Base-by-base conservation (phyloP, 2,797 vertebrate genomes). In the Sebastes trivittatus region DNA sequence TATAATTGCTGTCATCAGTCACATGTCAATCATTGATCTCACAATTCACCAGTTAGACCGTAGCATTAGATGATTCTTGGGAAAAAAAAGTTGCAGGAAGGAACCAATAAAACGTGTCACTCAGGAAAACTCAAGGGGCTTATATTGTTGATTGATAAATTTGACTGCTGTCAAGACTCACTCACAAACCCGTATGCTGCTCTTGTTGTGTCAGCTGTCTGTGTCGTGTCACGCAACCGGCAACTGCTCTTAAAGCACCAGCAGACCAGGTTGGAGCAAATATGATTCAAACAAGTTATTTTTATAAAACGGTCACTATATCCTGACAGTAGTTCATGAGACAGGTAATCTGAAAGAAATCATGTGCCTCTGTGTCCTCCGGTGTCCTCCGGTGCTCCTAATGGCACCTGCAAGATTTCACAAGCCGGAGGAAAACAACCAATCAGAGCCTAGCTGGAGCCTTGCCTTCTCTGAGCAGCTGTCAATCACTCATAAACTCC, bases 111-210 rank as follows among this genome's bases (percentile, higher is more conserved):
- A 92, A 92, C 52, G 52, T 75, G 89, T 83, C 81, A 90, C 76
- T 90, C 70, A 89, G 86, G 70, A 67, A 78, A 91, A 93, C 85
- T 87, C 89, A 81, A 84, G 87, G 91, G 95, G 95, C 96, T 94
- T 78, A 96, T 96, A 93, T 81, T 61, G 92, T 79, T 95, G 96
- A 96, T 92, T 95, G 92, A 93, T 93, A 93, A 94, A 95, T 95
- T 93, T 92, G 94, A 96, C 91, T 87, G 82, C 90, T 96, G 95
- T 96, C 95, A 78, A 61, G 66, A 77, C 68, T 75, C 73, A 72
- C 38, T 67, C 64, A 68, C 64, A 74, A 72, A 25, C 72, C 71
- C 76, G 80, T 78, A 77, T 75, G 30, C 62, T 64, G 49, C 75
- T 73, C 70, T 81, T 80, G 82, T 80, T 88, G 81, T 88, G 75